Evolutionary conservation across 2,797 vertebrate species (phyloP).

Genomic region (Cossypha polioptera): DNA sequence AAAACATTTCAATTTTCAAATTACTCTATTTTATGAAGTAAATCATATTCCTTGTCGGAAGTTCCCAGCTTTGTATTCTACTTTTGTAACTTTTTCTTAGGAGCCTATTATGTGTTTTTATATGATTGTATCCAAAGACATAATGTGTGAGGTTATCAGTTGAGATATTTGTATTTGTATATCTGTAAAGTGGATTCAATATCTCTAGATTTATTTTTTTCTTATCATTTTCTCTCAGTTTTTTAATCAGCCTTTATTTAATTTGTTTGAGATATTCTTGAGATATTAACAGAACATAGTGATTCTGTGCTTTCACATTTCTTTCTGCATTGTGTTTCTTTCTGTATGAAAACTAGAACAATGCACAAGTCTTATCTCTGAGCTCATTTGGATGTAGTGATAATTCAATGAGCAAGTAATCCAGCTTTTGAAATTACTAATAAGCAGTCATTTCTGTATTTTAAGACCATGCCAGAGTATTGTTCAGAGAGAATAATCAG

Average conservation of each 20-base stretch:
- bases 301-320: not conserved
- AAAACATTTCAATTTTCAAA: not conserved
- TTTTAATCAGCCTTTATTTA: not conserved
- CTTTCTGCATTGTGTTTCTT: not conserved
- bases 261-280: not conserved
- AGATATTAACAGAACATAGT: not conserved
- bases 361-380: not conserved
- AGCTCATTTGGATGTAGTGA: not conserved
- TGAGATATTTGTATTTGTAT: not conserved
- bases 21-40: not conserved
- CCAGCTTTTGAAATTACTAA: not conserved
- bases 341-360: not conserved
- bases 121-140: not conserved
- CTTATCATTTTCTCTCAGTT: not conserved
- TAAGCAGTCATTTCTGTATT: not conserved
- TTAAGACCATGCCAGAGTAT: not conserved
- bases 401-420: not conserved
- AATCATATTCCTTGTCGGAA: not conserved
- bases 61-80: not conserved
- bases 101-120: not conserved
- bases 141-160: not conserved
- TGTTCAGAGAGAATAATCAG: slow-evolving; percentile 21
- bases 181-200: not conserved
- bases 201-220: not conserved
- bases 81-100: not conserved